phyloP scores from a whole-genome alignment of 2,113 vertebrate genomes.

The Columba janthina region DNA sequence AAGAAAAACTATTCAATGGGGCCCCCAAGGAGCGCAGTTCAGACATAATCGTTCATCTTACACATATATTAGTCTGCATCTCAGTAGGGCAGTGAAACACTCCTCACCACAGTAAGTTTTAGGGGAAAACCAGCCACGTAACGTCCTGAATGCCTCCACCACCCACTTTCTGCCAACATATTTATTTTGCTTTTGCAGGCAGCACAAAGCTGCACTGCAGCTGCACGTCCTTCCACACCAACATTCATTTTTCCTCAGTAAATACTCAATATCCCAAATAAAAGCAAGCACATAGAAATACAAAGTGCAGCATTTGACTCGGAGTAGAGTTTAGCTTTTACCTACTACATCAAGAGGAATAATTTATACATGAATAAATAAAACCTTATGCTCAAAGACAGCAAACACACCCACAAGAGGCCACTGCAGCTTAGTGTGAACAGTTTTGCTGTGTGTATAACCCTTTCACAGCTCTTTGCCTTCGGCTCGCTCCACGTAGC shows the following conservation, averaged over 20 bases:
- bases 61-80: neutral
- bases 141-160: neutral
- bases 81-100: neutral
- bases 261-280: neutral
- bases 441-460: fast-evolving
- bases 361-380: neutral
- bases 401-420: neutral
- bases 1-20: neutral
- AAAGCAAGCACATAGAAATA: neutral
- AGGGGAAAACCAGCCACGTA: neutral
- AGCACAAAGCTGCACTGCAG: neutral
- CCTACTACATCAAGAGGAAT: neutral
- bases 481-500: neutral
- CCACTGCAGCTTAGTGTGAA: neutral
- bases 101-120: neutral
- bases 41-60: neutral
- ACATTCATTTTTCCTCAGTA: neutral
- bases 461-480: neutral
- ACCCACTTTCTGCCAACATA: neutral
- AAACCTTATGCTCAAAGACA: neutral
- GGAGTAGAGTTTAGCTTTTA: neutral
- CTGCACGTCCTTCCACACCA: fast-evolving
- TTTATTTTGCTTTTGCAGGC: neutral
- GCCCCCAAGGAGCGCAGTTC: neutral
- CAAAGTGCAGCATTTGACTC: neutral